phyloP scores from a whole-genome alignment of 2,113 vertebrate species.

The Podarcis cretensis region DNA sequence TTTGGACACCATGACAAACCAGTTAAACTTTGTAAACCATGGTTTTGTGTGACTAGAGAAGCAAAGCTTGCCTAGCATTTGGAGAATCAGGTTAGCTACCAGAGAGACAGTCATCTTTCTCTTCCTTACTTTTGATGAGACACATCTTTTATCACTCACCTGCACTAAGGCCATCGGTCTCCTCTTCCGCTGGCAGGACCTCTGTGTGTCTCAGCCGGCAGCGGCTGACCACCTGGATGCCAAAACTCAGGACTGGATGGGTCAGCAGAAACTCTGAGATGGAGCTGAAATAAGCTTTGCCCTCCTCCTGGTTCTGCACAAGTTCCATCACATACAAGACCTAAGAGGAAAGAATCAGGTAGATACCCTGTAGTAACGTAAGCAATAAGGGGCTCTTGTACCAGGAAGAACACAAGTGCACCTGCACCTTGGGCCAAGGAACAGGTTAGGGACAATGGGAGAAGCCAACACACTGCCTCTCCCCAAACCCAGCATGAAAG shows the following conservation, averaged over 20 bases:
- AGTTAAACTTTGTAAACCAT: background rate
- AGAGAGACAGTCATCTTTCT: no score
- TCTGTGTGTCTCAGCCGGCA: constrained; percentile 89
- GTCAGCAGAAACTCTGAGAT: constrained; percentile 97
- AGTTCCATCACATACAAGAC: constrained; percentile 98
- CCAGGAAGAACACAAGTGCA: rapidly evolving
- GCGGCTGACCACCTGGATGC: constrained; percentile 90
- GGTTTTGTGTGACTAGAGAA: background rate
- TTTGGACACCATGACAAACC: background rate
- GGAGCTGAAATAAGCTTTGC: constrained; percentile 92
- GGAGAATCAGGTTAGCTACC: background rate
- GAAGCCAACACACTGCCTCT: no score
- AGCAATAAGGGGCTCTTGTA: background rate
- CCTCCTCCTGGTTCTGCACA: constrained; percentile 92
- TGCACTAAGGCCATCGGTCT: constrained; percentile 85
- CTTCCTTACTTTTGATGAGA: background rate
- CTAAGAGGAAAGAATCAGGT: constrained; percentile 65
- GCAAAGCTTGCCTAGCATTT: background rate
- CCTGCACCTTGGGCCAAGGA: background rate
- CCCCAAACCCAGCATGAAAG: no score
- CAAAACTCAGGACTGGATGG: constrained; percentile 97
- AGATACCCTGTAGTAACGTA: background rate
- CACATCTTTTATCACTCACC: constrained; percentile 72
- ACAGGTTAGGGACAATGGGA: background rate
- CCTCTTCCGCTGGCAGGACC: constrained; percentile 93